Conservation (phyloP, 2,888 invertebrate genomes). For the Schizotus pectinicornis region DNA sequence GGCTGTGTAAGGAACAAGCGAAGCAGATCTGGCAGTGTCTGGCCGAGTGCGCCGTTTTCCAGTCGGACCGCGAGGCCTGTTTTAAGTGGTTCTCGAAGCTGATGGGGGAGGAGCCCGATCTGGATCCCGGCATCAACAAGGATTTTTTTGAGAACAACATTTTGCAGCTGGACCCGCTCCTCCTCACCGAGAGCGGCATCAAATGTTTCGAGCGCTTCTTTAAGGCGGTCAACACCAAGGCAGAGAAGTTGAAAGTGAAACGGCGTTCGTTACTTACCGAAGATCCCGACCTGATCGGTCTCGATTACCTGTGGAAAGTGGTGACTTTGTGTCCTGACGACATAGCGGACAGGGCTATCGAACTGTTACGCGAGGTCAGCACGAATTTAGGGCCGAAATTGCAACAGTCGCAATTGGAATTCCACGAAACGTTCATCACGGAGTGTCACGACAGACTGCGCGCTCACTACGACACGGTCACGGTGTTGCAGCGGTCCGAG, state of each 20-base stretch:
- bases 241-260: slow-evolving; percentile 88
- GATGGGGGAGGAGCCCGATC: slow-evolving; percentile 95
- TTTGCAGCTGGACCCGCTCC: slow-evolving; percentile 86
- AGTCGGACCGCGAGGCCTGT: slow-evolving; percentile 93
- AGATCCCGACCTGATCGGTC: slow-evolving; percentile 92
- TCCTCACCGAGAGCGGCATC: slow-evolving; percentile 94
- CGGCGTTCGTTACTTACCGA: slow-evolving; percentile 87
- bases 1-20: slow-evolving; percentile 96
- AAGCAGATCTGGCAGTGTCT: slow-evolving; percentile 97
- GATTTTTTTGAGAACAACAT: slow-evolving; percentile 97
- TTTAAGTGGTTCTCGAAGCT: slow-evolving; percentile 98
- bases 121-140: slow-evolving; percentile 94
- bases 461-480: slow-evolving; percentile 84
- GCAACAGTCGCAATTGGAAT: slow-evolving; percentile 76
- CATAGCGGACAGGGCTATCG: slow-evolving; percentile 90
- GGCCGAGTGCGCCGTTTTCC: slow-evolving; percentile 91
- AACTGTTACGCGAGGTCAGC: slow-evolving; percentile 89
- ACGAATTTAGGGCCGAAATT: slow-evolving; percentile 91
- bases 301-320: slow-evolving; percentile 89
- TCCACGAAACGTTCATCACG: slow-evolving; percentile 91
- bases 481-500: slow-evolving; percentile 64
- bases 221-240: slow-evolving; percentile 94
- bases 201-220: slow-evolving; percentile 90
- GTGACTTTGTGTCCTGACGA: slow-evolving; percentile 91
- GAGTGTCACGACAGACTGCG: slow-evolving; percentile 91